Evolutionary conservation across 2,113 vertebrate species (phyloP).

Genomic region (Prionailurus viverrinus): DNA sequence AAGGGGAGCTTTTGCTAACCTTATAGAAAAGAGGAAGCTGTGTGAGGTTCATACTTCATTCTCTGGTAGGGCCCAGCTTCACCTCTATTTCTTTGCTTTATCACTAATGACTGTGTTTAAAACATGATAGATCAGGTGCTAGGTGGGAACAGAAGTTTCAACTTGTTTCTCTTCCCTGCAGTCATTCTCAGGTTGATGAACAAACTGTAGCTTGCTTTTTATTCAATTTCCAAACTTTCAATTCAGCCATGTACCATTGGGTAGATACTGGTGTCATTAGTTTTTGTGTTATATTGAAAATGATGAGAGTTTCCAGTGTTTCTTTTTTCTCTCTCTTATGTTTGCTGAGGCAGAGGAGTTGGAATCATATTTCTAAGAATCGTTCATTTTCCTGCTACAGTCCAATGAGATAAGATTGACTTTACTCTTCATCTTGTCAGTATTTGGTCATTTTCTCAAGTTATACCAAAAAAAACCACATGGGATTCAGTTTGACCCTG

Average conservation of each 20-base stretch:
- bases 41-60: not conserved
- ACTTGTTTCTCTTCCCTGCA: not conserved
- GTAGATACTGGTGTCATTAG: not conserved
- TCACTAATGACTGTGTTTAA: not conserved
- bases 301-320: not conserved
- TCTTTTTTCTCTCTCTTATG: not conserved
- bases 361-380: not conserved
- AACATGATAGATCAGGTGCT: not conserved
- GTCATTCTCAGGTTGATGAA: not conserved
- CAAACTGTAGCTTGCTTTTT: not conserved
- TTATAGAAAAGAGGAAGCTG: not conserved
- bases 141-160: not conserved
- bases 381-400: constrained; percentile 15
- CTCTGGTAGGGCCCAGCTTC: not conserved
- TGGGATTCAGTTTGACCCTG: not conserved
- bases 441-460: constrained; percentile 38
- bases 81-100: not conserved
- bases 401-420: not conserved
- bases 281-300: not conserved
- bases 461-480: not conserved
- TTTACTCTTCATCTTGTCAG: not conserved
- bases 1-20: not conserved
- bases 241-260: not conserved
- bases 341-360: constrained; percentile 17
- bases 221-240: not conserved